phyloP scores from a whole-genome alignment of 2,888 invertebrate species.

The Caenorhabditis angaria region DNA sequence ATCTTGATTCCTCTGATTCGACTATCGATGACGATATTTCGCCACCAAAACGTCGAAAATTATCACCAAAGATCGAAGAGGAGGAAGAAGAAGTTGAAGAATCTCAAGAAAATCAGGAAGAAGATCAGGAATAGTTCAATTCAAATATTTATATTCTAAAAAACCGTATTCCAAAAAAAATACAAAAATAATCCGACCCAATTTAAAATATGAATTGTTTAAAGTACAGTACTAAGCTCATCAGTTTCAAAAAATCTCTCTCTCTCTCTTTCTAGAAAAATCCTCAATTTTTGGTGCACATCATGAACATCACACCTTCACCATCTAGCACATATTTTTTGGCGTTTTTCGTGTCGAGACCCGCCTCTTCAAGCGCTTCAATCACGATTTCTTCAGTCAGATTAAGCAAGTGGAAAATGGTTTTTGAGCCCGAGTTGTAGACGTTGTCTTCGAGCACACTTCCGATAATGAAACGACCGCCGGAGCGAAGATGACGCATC shows the following conservation, averaged over 20 bases:
- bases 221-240: neutral
- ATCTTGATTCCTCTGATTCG: neutral
- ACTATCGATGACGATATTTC: neutral
- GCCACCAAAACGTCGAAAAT: neutral
- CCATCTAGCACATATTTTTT: conserved; percentile 59
- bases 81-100: neutral
- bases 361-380: conserved; percentile 49
- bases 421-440: conserved; percentile 63
- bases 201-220: conserved; percentile 7
- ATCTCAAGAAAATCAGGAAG: no score
- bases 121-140: neutral
- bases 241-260: neutral
- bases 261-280: no score
- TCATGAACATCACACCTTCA: conserved; percentile 67
- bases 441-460: conserved; percentile 65
- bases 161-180: conserved; percentile 6
- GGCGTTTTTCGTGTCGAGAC: conserved; percentile 47
- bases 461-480: conserved; percentile 64
- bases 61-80: neutral
- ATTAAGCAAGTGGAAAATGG: conserved; percentile 62
- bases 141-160: neutral
- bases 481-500: conserved; percentile 56
- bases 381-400: conserved; percentile 56
- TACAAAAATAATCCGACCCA: conserved; percentile 26
- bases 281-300: conserved; percentile 51